Conservation (phyloP, 2,888 invertebrate genomes). For the Nomada goodeniana region DNA sequence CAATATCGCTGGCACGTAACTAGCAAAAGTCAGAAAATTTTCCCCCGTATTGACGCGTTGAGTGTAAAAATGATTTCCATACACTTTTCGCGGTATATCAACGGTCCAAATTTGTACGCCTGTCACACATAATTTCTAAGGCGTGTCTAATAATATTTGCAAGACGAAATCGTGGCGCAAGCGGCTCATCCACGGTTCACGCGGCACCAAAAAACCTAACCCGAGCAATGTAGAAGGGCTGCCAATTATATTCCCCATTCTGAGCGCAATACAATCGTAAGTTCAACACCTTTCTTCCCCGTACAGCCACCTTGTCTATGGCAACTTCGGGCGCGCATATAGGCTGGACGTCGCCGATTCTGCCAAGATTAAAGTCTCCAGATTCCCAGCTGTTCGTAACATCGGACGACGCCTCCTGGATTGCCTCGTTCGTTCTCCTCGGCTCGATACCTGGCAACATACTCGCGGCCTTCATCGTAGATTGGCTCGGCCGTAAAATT, state of each 20-base stretch:
- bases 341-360: conserved; percentile 83
- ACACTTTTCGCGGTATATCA: too few relatives aligned
- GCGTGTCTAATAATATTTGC: too few relatives aligned
- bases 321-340: conserved; percentile 81
- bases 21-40: too few relatives aligned
- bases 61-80: too few relatives aligned
- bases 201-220: too few relatives aligned
- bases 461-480: conserved; percentile 86
- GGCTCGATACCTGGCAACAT: conserved; percentile 87
- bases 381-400: conserved; percentile 78
- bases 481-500: conserved; percentile 86
- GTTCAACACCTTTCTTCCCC: neutral
- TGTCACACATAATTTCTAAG: too few relatives aligned
- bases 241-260: neutral
- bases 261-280: neutral
- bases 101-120: too few relatives aligned
- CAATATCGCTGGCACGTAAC: too few relatives aligned
- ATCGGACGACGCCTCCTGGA: conserved; percentile 82
- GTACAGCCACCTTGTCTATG: conserved; percentile 79
- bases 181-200: too few relatives aligned
- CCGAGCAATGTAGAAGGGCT: too few relatives aligned
- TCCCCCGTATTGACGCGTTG: too few relatives aligned
- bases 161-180: too few relatives aligned
- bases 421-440: conserved; percentile 86
- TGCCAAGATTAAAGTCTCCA: conserved; percentile 78